Conservation (phyloP, 1,140 invertebrate species). For the Archivesica marissinica region DNA sequence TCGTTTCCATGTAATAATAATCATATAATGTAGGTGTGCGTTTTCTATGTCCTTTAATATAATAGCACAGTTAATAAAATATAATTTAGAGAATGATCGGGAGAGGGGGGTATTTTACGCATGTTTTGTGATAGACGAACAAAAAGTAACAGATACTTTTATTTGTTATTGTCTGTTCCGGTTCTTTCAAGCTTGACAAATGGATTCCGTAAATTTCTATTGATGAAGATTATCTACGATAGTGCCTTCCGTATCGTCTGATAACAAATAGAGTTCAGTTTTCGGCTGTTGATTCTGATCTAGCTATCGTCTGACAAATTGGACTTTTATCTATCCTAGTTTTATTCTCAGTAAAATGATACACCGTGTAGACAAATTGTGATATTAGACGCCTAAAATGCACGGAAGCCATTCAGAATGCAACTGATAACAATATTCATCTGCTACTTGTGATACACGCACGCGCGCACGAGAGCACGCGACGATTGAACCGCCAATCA, state of each 20-base stretch:
- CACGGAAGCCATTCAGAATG: conserved; percentile 23
- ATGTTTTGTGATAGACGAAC: conserved; percentile 16
- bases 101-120: too few relatives aligned
- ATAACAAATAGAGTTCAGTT: conserved; percentile 43
- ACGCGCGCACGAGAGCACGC: conserved; percentile 55
- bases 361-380: conserved; percentile 49
- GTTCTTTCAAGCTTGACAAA: conserved; percentile 35
- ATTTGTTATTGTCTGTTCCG: conserved; percentile 46
- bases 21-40: too few relatives aligned
- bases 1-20: too few relatives aligned
- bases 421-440: conserved; percentile 17
- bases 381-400: conserved; percentile 41
- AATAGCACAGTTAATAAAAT: too few relatives aligned
- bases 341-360: conserved; percentile 57
- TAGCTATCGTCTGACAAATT: conserved; percentile 55
- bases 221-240: not conserved
- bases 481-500: conserved; percentile 62
- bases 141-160: conserved; percentile 50
- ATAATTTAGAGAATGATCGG: too few relatives aligned
- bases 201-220: conserved; percentile 32
- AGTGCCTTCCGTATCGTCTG: not conserved
- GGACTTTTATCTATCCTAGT: conserved; percentile 53
- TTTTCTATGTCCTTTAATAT: too few relatives aligned
- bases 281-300: conserved; percentile 17
- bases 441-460: conserved; percentile 49